Evolutionary conservation across 2,888 invertebrate species (phyloP).

Genomic region (Drosophila mimica): DNA sequence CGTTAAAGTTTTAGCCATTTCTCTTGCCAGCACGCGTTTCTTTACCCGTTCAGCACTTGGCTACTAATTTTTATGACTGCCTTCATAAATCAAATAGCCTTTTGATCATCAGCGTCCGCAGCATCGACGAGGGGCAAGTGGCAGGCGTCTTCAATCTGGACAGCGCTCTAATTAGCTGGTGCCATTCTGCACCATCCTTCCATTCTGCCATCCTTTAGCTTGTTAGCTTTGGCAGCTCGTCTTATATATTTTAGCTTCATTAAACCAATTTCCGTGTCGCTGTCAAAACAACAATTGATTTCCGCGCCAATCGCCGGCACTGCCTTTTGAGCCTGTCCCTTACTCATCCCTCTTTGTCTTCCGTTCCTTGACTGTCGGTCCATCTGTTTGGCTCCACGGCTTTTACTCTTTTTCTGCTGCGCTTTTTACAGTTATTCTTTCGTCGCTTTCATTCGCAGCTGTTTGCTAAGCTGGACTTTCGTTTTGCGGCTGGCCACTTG

Average conservation of each 20-base stretch:
- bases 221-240: constrained; percentile 77
- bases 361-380: constrained; percentile 9
- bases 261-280: constrained; percentile 80
- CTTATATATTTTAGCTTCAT: constrained; percentile 77
- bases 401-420: constrained; percentile 13
- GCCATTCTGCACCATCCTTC: constrained; percentile 42
- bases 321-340: constrained; percentile 50
- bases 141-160: constrained; percentile 61
- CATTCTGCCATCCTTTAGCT: constrained; percentile 48
- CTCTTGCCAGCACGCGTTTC: neutral
- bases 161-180: constrained; percentile 71
- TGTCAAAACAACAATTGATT: constrained; percentile 81
- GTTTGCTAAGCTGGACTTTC: constrained; percentile 55
- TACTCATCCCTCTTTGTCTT: neutral
- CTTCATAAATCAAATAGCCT: constrained; percentile 79
- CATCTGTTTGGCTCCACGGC: neutral
- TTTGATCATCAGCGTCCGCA: constrained; percentile 67
- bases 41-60: constrained; percentile 22
- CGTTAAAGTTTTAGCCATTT: constrained; percentile 58
- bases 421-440: constrained; percentile 46
- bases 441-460: constrained; percentile 42
- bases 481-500: constrained; percentile 76
- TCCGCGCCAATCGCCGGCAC: constrained; percentile 76
- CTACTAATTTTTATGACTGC: constrained; percentile 71
- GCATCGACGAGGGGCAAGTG: neutral